A percentile compares a stretch with the other conserved stretches of the same genome.
Evolutionary conservation across 2,888 invertebrate species (phyloP).

Genomic region (Aleiodes alternator): DNA sequence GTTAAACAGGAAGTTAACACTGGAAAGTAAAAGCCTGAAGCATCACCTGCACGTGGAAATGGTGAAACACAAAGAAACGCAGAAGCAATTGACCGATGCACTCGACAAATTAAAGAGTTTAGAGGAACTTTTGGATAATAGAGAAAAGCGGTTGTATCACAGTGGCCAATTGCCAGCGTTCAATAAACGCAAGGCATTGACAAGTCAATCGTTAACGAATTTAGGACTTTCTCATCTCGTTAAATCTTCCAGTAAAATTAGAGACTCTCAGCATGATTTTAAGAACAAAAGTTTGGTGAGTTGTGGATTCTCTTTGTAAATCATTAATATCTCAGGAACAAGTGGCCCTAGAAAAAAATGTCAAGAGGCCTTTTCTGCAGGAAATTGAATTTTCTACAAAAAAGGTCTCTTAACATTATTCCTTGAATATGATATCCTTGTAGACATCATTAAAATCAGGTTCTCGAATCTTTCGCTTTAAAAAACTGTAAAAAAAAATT

Average conservation of each 20-base stretch:
- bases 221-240: slow-evolving; percentile 59
- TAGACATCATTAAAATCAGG: too few species aligned
- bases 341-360: too few species aligned
- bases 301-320: slow-evolving; percentile 7
- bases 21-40: slow-evolving; percentile 85
- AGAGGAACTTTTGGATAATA: slow-evolving; percentile 80
- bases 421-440: too few species aligned
- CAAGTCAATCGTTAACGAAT: slow-evolving; percentile 68
- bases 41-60: slow-evolving; percentile 84
- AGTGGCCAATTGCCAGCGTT: slow-evolving; percentile 62
- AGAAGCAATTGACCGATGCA: slow-evolving; percentile 81
- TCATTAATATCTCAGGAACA: background rate
- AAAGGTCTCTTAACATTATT: too few species aligned
- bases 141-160: slow-evolving; percentile 67
- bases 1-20: slow-evolving; percentile 82
- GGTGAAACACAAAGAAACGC: slow-evolving; percentile 83
- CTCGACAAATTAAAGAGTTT: slow-evolving; percentile 80
- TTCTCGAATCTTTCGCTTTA: too few species aligned
- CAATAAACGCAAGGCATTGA: slow-evolving; percentile 59
- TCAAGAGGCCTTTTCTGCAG: too few species aligned
- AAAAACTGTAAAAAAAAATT: too few species aligned
- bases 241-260: slow-evolving; percentile 57
- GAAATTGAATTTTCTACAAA: too few species aligned
- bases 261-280: slow-evolving; percentile 56
- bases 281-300: slow-evolving; percentile 62